Conservation (phyloP, 2,113 vertebrate genomes). For the Promerops cafer region DNA sequence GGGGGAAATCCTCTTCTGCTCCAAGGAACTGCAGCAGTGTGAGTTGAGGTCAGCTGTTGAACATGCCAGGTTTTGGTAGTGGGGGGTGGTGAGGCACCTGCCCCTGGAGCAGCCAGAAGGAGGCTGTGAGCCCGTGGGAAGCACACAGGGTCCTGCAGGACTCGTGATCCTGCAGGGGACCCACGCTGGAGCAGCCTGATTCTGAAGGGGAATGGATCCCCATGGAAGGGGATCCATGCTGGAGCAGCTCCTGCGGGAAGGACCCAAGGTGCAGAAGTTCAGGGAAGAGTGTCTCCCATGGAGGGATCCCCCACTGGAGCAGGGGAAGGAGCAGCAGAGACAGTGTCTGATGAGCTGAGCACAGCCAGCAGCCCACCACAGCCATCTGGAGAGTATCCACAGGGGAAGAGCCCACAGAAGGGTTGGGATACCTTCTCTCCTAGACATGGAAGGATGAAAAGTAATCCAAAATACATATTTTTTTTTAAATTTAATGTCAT, state of each 20-base stretch:
- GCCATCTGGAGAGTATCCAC: not conserved
- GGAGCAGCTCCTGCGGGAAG: not conserved
- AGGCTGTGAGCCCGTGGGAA: not conserved
- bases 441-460: not conserved
- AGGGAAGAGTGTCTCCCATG: not conserved
- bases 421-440: not conserved
- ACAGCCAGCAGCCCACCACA: not conserved
- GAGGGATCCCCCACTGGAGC: not conserved
- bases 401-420: not conserved
- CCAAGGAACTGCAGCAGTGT: not conserved
- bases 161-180: too few species aligned
- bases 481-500: not conserved
- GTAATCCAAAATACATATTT: not conserved
- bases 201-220: too few species aligned
- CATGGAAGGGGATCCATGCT: fast-evolving
- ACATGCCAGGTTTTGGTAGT: not conserved
- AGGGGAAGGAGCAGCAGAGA: not conserved
- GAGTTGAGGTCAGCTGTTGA: not conserved
- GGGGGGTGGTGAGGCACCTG: not conserved
- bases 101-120: not conserved
- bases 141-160: not conserved
- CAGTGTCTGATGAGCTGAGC: not conserved
- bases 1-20: not conserved
- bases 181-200: not conserved
- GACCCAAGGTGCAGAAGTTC: fast-evolving